Evolutionary conservation across 1,140 invertebrate genomes (phyloP), one percentile per base, ranked within the genome.

Genomic region (Ooceraea biroi): DNA sequence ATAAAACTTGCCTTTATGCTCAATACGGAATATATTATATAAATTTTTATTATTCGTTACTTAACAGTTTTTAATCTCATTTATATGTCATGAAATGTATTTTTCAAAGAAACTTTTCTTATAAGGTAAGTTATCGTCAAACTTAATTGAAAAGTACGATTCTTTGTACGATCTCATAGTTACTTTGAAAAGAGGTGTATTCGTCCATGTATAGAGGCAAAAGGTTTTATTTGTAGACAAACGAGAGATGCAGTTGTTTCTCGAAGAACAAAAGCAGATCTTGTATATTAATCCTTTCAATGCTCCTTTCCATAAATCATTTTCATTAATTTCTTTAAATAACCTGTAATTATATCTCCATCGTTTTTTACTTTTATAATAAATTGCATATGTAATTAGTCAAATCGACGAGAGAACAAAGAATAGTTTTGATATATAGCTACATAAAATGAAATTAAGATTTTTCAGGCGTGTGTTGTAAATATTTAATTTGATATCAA

Each of bases 41-140:
- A 7, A n/a, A 36, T 36, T 36, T 36, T 36, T 2, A 36, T 36
- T 36, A 7, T 36, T 7, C 7, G 36, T 36, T 36, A 36, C 36
- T 36, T 36, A 36, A 36, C n/a, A n/a, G 7, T 36, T 36, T 36
- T 36, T 36, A 36, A n/a, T n/a, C n/a, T n/a, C n/a, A n/a, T n/a
- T 71, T 73, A 85, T 48, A 63, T 76, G 73, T 30, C 55, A 22
- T 85, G 83, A 58, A 77, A 88, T 85, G 57, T n/a, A 58, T 73
- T 69, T n/a, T 57, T 25, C 36, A 71, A 44, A 44, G 50, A 57
- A 12, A 58, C 11, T 71, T 80, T 17, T 22, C 22, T 71, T 46
- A n/a, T 25, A n/a, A 65, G 19, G n/a, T 66, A 27, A 66, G 4
- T 19, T 2, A 1, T 55, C 68, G 48, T 11, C 27, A 68, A 14